Evolutionary conservation across 2,113 vertebrate species (phyloP).

Genomic region (Lasiurus cinereus): DNA sequence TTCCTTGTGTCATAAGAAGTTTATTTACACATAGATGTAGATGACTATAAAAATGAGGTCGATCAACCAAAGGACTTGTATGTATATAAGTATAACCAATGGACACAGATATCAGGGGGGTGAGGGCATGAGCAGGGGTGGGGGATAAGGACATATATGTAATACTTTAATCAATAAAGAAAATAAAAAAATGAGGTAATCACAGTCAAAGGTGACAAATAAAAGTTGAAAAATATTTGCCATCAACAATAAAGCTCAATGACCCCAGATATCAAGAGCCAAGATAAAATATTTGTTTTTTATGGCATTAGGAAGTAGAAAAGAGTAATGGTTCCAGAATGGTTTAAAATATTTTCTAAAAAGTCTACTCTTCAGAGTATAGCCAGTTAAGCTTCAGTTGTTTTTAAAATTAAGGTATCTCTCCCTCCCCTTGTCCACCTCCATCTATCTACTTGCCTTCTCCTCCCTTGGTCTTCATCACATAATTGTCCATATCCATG

Average conservation of each 20-base stretch:
- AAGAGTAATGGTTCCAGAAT: not conserved
- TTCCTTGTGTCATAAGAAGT: conserved; percentile 5
- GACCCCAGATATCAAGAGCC: not conserved
- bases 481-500: too few species aligned
- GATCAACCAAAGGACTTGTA: too few species aligned
- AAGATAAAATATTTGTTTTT: conserved; percentile 38
- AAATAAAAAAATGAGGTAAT: not conserved
- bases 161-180: too few species aligned
- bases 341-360: conserved; percentile 24
- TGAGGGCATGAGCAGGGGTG: too few species aligned
- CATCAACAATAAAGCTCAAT: conserved; percentile 8
- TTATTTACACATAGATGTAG: conserved; percentile 59
- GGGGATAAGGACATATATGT: too few species aligned
- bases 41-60: conserved; percentile 27
- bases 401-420: not conserved
- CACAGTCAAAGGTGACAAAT: not conserved
- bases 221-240: conserved; percentile 57
- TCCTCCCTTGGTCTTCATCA: too few species aligned
- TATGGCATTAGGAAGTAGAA: conserved; percentile 44
- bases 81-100: too few species aligned
- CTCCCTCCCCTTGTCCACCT: too few species aligned
- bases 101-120: too few species aligned
- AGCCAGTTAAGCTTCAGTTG: not conserved
- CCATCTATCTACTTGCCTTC: too few species aligned
- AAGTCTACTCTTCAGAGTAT: not conserved